Conservation (phyloP, 2,113 vertebrate genomes). For the Isichthys henryi region DNA sequence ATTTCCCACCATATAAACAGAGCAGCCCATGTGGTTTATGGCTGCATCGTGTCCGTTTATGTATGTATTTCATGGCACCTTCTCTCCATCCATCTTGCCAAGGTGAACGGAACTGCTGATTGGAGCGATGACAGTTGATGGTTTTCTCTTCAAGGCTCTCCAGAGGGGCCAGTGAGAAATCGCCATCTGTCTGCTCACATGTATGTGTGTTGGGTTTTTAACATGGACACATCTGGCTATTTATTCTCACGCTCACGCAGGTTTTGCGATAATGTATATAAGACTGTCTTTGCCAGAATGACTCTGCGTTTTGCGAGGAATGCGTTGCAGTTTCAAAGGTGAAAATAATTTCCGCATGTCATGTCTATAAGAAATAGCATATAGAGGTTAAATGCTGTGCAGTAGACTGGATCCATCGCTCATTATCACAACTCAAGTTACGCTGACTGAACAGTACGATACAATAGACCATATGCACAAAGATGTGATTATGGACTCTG, state of each 20-base stretch:
- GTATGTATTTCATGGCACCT: not conserved
- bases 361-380: not conserved
- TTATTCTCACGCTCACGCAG: not conserved
- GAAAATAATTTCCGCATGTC: not conserved
- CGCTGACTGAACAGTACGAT: not conserved
- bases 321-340: not conserved
- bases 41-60: not conserved
- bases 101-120: not conserved
- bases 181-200: not conserved
- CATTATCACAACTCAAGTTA: not conserved
- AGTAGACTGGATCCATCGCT: not conserved
- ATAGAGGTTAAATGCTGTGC: not conserved
- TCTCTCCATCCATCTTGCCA: not conserved
- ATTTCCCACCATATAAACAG: conserved; percentile 5
- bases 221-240: not conserved
- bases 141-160: not conserved
- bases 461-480: not conserved
- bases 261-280: not conserved
- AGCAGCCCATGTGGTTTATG: not conserved
- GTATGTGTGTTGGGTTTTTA: not conserved
- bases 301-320: not conserved
- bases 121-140: not conserved
- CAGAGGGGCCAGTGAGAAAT: not conserved
- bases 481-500: not conserved
- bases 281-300: not conserved